Base-by-base conservation (phyloP, 1,140 invertebrate genomes). In the Cecropterus lyciades region DNA sequence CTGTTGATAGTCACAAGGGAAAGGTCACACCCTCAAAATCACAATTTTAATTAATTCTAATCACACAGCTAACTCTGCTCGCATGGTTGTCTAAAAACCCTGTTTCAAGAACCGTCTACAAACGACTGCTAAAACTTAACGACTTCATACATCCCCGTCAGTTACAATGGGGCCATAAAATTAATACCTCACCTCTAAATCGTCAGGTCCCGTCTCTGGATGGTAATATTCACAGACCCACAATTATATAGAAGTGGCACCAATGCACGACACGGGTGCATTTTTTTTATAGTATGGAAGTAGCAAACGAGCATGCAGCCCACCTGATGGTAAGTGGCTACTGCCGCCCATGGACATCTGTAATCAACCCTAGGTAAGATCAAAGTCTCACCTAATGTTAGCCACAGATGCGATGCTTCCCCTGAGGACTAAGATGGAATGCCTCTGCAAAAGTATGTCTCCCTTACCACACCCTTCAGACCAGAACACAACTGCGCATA, bases 141-240 rank as follows among this genome's bases (percentile, higher is more conserved):
- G 77, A 87, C 79, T 86, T 83, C 81, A 87, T 89, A 84, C 75
- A 79, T 83, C 73, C 79, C 65, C 72, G 70, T 84, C 73, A 69
- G 75, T 79, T 79, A 82, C 82, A 82, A 83, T 81, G 82, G 80
- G 78, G 80, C 78, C 78, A 78, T 84, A 87, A 89, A 91, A 91
- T 90, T 90, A 89, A 91, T 89, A 89, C 84, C 82, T 87, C 72
- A 84, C 82, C 79, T 89, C 73, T 72, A 73, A 78, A 83, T 81
- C 69, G 77, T 75, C 75, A 78, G 73, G 80, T 82, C 77, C 75
- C 73, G 79, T 84, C 84, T 80, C 80, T 69, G 69, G 78, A 82
- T 85, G 80, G 82, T 88, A 55, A 81, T 80, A 82, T 73, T 60
- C 70, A 60, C 11, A 60, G 57, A 20, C 1, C 3, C 8, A 5